Evolutionary conservation across 2,113 vertebrate species (phyloP), one percentile per base, ranked within the genome.

Genomic region (Odontophorus gujanensis): DNA sequence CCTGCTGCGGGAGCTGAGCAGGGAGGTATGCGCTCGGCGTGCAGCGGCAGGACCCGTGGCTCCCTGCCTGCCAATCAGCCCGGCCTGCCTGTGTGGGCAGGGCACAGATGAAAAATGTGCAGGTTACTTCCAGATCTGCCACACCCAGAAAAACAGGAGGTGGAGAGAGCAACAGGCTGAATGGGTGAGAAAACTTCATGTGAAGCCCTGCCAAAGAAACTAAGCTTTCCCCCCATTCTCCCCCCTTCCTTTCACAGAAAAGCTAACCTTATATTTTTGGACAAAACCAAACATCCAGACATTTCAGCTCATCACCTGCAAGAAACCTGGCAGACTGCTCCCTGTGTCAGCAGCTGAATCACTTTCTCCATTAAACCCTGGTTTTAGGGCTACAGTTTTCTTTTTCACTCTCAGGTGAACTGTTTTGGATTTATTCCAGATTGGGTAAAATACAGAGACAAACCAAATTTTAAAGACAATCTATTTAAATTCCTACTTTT

Each of bases 61-160:
- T 47, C 87, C 15, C 91, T 67, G 96, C 88, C 95, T 55, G 92
- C 89, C 97, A 96, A 91, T 90, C 95, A 69, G 97, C 95, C 97
- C 75, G 87, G 90, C 96, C 85, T 18, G 81, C 92, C 61, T 95
- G 77, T 76, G 95, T 87, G 96, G 96, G 97, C 97, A 96, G 97
- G 96, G 96, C 97, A 80, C 76, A 75, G 34, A 63, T 7, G 71
- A 19, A 62, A 89, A 85, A 80, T 18, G 78, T 26, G 95, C 96
- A 98, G 98, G 98, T 98, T 97, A 74, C 67, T 96, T 90, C 93
- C 87, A 38, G 94, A 63, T 75, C 84, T 5, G 97, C 94, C 97
- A 95, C 97, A 95, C 97, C 97, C 97, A 72, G 82, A 38, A 53
- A 80, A 26, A 79, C 21, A 5, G 28, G 90, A 82, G 71, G 65